These are phyloP conservation scores for Zenarchopterus dispar DNA, from an alignment of 2,797 vertebrate genomes.

Conservation along the genomic window DNA sequence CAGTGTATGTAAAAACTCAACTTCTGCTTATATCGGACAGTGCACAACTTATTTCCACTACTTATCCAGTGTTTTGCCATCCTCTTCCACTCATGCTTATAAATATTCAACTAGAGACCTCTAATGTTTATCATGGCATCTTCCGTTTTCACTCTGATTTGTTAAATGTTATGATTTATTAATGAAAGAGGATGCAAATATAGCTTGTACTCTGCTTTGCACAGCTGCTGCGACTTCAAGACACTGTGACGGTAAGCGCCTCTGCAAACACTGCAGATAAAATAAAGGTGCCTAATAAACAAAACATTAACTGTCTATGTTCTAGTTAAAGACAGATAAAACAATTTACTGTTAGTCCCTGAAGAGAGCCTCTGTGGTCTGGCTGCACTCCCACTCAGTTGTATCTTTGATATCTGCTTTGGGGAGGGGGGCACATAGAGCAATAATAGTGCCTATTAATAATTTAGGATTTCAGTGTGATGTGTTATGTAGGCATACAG, in stretches of 20 bases:
- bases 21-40: conserved; percentile 29
- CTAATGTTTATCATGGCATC: conserved; percentile 73
- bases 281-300: conserved; percentile 44
- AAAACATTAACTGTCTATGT: conserved; percentile 27
- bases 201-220: conserved; percentile 54
- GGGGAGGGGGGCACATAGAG: conserved; percentile 46
- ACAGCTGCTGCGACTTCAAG: conserved; percentile 33
- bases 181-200: conserved; percentile 77
- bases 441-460: conserved; percentile 72
- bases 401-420: conserved; percentile 63
- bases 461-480: conserved; percentile 69
- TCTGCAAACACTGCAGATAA: conserved; percentile 9
- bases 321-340: conserved; percentile 39
- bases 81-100: conserved; percentile 22
- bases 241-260: conserved; percentile 9
- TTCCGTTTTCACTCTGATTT: conserved; percentile 70
- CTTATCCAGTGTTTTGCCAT: conserved; percentile 4
- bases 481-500: conserved; percentile 73
- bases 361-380: conserved; percentile 47
- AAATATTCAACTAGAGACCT: conserved; percentile 62
- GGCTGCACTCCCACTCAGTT: conserved; percentile 49
- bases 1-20: conserved; percentile 28
- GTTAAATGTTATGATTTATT: conserved; percentile 81
- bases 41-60: conserved; percentile 31
- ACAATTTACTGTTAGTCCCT: conserved; percentile 52